Percentiles rank a stretch among this genome's conserved stretches.
Evolutionary conservation across 2,888 invertebrate species (phyloP).

Genomic region (Coleophora flavipennella): DNA sequence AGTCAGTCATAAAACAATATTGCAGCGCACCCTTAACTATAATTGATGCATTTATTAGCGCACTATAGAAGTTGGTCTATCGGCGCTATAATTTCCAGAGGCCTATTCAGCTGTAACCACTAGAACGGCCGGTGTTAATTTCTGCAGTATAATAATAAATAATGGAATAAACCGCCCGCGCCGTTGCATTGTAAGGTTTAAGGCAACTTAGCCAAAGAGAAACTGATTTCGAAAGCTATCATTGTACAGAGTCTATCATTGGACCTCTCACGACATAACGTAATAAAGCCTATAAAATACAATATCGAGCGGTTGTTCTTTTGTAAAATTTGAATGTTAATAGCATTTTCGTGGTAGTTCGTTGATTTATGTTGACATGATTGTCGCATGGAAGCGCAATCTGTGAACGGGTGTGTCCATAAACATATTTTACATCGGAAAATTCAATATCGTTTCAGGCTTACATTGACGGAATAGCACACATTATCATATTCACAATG

Average conservation of each 20-base stretch:
- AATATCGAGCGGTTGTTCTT: neutral
- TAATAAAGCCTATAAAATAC: conserved; percentile 4
- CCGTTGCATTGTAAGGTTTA: too few species aligned
- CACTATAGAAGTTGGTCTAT: too few species aligned
- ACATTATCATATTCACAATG: neutral
- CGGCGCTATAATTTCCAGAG: too few species aligned
- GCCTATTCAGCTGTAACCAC: too few species aligned
- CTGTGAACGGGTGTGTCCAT: neutral
- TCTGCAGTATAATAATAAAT: too few species aligned
- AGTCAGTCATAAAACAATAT: too few species aligned
- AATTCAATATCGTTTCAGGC: neutral
- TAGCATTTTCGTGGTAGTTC: neutral
- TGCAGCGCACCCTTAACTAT: too few species aligned
- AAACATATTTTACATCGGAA: neutral
- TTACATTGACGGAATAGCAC: neutral
- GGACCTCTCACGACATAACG: conserved; percentile 5
- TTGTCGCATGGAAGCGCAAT: neutral
- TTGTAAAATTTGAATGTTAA: neutral
- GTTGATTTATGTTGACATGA: neutral
- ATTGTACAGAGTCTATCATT: conserved; percentile 1
- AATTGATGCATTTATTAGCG: too few species aligned
- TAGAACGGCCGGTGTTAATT: too few species aligned
- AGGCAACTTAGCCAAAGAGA: conserved; percentile 10
- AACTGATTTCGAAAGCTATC: conserved; percentile 16
- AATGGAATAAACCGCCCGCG: too few species aligned